A percentile compares a stretch with the other conserved stretches of the same genome.
These are phyloP conservation scores for Torymus texanus DNA, from an alignment of 2,888 invertebrate genomes.

Conservation along the genomic window DNA sequence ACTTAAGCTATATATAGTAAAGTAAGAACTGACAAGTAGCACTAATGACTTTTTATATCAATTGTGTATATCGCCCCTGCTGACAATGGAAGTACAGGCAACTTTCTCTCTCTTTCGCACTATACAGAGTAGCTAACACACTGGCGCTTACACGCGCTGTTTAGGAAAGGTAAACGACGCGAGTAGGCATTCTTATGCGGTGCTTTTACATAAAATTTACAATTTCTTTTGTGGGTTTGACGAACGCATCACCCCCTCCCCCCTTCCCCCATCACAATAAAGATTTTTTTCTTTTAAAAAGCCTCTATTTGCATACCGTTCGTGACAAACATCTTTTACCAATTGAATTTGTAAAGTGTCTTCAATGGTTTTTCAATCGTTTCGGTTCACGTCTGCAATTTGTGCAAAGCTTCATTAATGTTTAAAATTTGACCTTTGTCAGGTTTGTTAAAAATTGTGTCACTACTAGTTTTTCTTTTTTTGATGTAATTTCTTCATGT, in stretches of 20 bases:
- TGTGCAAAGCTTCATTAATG: slow-evolving; percentile 19
- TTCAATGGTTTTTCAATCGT: slow-evolving; percentile 11
- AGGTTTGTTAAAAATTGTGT: slow-evolving; percentile 24
- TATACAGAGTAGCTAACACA: slow-evolving; percentile 50
- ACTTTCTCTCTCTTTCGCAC: slow-evolving; percentile 40
- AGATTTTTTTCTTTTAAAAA: slow-evolving; percentile 16
- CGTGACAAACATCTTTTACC: neutral
- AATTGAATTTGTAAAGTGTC: neutral
- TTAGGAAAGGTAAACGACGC: slow-evolving; percentile 35
- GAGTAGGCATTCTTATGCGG: slow-evolving; percentile 47
- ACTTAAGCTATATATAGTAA: slow-evolving; percentile 53
- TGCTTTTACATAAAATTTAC: slow-evolving; percentile 31
- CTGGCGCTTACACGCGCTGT: slow-evolving; percentile 14
- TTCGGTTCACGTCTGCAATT: neutral
- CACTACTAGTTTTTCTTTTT: neutral
- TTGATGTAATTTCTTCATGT: slow-evolving; percentile 9
- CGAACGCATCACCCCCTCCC: neutral
- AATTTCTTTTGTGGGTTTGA: neutral
- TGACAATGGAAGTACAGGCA: slow-evolving; percentile 60
- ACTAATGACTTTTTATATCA: slow-evolving; percentile 58
- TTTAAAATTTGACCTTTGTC: neutral
- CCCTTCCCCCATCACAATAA: neutral
- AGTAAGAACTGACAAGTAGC: slow-evolving; percentile 59
- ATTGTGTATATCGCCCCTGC: slow-evolving; percentile 47
- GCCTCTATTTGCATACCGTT: slow-evolving; percentile 1